Base-by-base conservation (phyloP, 2,888 invertebrate species). In the Bimastos eiseni region DNA sequence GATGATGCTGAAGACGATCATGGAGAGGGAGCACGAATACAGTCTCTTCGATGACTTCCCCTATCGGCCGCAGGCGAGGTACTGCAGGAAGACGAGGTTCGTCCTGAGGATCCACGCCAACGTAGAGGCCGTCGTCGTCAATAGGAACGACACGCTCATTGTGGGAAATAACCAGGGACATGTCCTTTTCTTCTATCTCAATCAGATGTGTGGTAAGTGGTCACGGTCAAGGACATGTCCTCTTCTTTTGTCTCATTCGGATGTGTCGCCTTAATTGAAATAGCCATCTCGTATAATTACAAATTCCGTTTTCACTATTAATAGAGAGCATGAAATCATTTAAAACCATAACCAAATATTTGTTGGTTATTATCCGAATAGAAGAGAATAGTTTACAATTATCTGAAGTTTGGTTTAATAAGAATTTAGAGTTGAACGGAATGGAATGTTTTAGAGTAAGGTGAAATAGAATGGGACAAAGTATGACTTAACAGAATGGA, bases 131-230 rank as follows among this genome's bases (percentile, higher is more conserved):
- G 37, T 86, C 15, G 86, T 37, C 11, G 86, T 86, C 8, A 86
- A 86, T 37, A 17, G 86, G 34, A 86, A 37, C 19, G 86, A 86
- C 11, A 86, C 86, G 21, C 86, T 86, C 5, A 86, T 86, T 0
- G 86, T 86, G 6, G 86, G 86, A 17, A 86, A 86, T 37, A 86
- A 37, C 19, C 34, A 86, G n/a, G 86, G 86, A 86, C 86, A 86
- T 13, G n/a, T 86, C 37, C 86, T 86, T 19, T 86, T 86, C 86
- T 86, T 86, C 86, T 86, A 86, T 17, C 86, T 86, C 36, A 86
- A 86, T 19, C 86, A 86, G 37, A 21, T 86, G 86, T 36, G 86
- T 86, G 86, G 86, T 86, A 86, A 36, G 86, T 36, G 70, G 70
- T n/a, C 30, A 70, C 11, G n/a, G 19, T 49, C 49, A 49, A n/a